A percentile compares a stretch with the other conserved stretches of the same genome.
These are phyloP conservation scores for Theristicus caerulescens DNA, from an alignment of 2,113 vertebrate species.

Conservation along the genomic window DNA sequence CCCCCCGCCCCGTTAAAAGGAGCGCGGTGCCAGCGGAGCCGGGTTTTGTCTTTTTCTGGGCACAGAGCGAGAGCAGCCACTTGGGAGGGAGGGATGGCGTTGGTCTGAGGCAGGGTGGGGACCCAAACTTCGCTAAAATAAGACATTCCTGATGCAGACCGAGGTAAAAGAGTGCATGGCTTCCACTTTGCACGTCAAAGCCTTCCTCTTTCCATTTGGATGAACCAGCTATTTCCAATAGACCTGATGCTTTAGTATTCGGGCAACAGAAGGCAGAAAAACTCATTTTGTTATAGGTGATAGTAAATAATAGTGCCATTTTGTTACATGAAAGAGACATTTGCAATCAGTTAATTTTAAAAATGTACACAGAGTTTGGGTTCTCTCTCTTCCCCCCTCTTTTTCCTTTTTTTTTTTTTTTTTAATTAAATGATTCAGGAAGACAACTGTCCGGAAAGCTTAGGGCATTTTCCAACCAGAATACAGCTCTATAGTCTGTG, in stretches of 20 bases:
- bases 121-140: background rate
- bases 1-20: background rate
- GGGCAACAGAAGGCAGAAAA: background rate
- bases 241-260: background rate
- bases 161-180: background rate
- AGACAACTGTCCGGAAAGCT: conserved; percentile 49
- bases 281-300: background rate
- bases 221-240: background rate
- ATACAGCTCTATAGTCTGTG: conserved; percentile 75
- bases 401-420: background rate
- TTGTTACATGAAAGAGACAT: background rate
- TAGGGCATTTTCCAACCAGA: conserved; percentile 57
- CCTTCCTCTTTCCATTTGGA: background rate
- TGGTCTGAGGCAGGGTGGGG: background rate
- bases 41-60: background rate
- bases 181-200: background rate
- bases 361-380: background rate
- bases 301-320: background rate
- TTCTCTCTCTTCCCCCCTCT: background rate
- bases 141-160: background rate
- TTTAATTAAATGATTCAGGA: background rate
- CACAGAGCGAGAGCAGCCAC: background rate
- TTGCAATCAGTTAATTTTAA: background rate
- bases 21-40: background rate
- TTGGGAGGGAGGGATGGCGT: background rate